Base-by-base conservation (phyloP, 2,113 vertebrate species). In the Circaetus gallicus region DNA sequence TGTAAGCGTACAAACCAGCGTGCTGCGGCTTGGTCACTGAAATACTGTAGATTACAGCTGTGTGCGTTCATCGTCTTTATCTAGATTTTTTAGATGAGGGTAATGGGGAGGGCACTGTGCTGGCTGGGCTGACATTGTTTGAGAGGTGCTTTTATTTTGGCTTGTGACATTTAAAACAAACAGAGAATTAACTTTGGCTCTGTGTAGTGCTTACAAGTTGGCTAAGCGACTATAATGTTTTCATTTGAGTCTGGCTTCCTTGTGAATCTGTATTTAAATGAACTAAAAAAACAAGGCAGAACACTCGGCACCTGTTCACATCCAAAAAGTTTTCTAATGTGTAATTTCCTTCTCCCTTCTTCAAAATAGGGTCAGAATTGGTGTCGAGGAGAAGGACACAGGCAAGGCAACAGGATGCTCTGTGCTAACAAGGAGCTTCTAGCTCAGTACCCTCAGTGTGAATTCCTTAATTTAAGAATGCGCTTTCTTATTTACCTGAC, bases 241-340 rank as follows among this genome's bases (percentile, higher is more conserved):
- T 61, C 4, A 0, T 29, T 42, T 70, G 55, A 66, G 83, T 14
- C 50, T 76, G 93, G 74, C 19, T 82, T 40, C 49, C 61, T 82
- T 25, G n/a, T 21, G n/a, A 42, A 43, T n/a, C 66, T 65, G 32
- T 14, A 7, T 70, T 85, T 43, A 36, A 91, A 72, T 32, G 58
- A 52, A 8, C 31, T 70, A 67, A 47, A n/a, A 34, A 11, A 47
- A 2, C 50, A 32, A 10, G 24, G 55, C 62, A 55, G 87, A 62
- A 19, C 0, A 0, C 59, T 91, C 8, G 0, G 43, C 49, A 65
- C 85, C 70, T 84, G 47, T 2, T 82, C 2, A 0, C 1, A 9
- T 32, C 66, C 79, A 7, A 18, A 21, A 34, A 9, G 40, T 32
- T 86, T 85, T 63, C 17, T 32, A 12, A 10, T 3, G 10, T 62